Conservation (phyloP, 2,797 vertebrate genomes). For the Okamejei kenojei region DNA sequence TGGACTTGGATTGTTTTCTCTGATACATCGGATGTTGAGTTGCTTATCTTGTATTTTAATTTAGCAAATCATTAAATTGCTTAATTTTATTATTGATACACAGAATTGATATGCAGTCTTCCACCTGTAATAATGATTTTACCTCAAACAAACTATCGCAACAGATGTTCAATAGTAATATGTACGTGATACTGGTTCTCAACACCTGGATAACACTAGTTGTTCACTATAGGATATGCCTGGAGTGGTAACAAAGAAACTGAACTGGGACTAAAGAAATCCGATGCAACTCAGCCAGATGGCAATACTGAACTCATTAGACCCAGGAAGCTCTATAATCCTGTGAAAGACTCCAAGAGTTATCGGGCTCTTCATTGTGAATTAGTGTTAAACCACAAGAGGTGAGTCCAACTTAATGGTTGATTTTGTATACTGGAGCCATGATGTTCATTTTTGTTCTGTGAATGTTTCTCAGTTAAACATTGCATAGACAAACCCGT, state of each 20-base stretch:
- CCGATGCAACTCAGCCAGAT: not conserved
- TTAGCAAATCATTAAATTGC: too few relatives aligned
- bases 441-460: not conserved
- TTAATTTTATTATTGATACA: not conserved
- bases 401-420: slow-evolving; percentile 48
- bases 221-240: not conserved
- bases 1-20: too few relatives aligned
- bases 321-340: slow-evolving; percentile 57
- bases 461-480: not conserved
- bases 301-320: slow-evolving; percentile 41
- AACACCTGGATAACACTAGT: not conserved
- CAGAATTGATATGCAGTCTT: not conserved
- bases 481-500: not conserved
- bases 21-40: too few relatives aligned
- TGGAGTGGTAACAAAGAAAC: not conserved
- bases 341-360: slow-evolving; percentile 50
- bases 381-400: slow-evolving; percentile 66
- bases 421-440: not conserved
- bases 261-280: not conserved
- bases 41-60: too few relatives aligned
- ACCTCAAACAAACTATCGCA: not conserved
- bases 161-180: not conserved
- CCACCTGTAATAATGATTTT: not conserved
- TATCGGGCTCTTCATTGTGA: slow-evolving; percentile 63
- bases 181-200: not conserved